A percentile compares a stretch with the other conserved stretches of the same genome.
phyloP scores from a whole-genome alignment of 1,140 invertebrate genomes.

The Drosophila neocordata region DNA sequence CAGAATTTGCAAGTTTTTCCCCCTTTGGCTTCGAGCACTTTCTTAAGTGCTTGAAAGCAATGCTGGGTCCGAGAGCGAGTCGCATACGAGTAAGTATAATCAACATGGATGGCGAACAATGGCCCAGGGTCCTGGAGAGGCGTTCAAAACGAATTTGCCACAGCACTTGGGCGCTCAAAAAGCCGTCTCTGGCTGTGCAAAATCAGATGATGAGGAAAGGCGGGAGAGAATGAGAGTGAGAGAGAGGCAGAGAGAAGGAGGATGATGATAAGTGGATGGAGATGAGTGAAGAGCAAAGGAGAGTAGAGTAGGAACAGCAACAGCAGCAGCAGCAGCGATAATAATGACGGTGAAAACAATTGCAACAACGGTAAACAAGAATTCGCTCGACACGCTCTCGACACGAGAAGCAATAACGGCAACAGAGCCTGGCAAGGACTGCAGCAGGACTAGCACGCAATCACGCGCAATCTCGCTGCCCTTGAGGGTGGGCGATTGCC shows the following conservation, averaged over 20 bases:
- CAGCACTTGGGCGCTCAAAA: constrained; percentile 80
- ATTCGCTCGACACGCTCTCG: constrained; percentile 73
- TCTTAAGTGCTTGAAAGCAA: constrained; percentile 56
- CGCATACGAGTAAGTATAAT: constrained; percentile 53
- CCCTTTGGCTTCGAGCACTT: constrained; percentile 20
- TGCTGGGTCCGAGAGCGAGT: constrained; percentile 41
- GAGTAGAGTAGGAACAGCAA: constrained; percentile 25
- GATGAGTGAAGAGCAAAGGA: constrained; percentile 29
- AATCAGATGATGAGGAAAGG: constrained; percentile 26
- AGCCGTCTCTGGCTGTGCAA: constrained; percentile 32
- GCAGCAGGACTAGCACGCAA: constrained; percentile 62
- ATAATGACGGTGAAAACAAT: constrained; percentile 78
- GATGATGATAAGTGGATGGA: constrained; percentile 34
- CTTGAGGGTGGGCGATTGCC: constrained; percentile 2
- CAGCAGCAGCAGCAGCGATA: constrained; percentile 52
- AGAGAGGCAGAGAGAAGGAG: constrained; percentile 35
- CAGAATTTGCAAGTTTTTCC: constrained; percentile 8
- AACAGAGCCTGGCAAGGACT: constrained; percentile 28
- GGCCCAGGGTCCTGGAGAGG: constrained; percentile 50
- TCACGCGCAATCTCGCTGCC: constrained; percentile 50
- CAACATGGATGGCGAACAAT: constrained; percentile 58
- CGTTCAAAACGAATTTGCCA: constrained; percentile 80
- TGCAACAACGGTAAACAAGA: constrained; percentile 77
- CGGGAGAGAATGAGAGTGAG: constrained; percentile 35
- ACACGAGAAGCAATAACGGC: constrained; percentile 49